phyloP scores from a whole-genome alignment of 2,797 vertebrate species.

The Eulemur albifrons region DNA sequence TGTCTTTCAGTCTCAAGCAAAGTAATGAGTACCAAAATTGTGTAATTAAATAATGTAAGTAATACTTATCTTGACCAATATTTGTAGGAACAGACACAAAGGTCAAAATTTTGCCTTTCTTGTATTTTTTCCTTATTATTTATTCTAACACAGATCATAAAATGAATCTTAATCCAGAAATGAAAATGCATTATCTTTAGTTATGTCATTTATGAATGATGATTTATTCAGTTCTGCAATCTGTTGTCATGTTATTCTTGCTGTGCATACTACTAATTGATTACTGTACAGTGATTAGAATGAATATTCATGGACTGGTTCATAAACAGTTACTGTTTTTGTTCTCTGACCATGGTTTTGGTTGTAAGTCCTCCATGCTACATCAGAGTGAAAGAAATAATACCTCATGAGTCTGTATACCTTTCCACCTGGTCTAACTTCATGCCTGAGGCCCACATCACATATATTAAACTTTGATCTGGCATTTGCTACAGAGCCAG shows the following conservation, averaged over 20 bases:
- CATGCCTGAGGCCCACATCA: background rate
- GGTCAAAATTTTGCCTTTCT: conserved; percentile 42
- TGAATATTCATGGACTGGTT: conserved; percentile 70
- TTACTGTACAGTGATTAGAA: conserved; percentile 57
- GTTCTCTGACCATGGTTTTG: background rate
- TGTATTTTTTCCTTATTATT: background rate
- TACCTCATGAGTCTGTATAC: background rate
- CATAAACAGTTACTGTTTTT: conserved; percentile 26
- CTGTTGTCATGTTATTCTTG: conserved; percentile 65
- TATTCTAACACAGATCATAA: conserved; percentile 26
- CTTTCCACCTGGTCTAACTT: background rate
- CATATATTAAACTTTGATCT: background rate
- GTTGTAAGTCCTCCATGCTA: conserved; percentile 20
- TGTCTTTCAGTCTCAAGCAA: conserved; percentile 42
- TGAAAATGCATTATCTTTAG: conserved; percentile 59
- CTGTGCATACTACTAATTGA: conserved; percentile 61
- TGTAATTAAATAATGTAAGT: conserved; percentile 15
- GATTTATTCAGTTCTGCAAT: conserved; percentile 67
- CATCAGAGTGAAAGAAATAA: background rate
- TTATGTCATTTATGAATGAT: conserved; percentile 59
- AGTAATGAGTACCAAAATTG: conserved; percentile 13
- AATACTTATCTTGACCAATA: conserved; percentile 59
- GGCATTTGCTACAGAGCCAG: background rate
- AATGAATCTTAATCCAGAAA: conserved; percentile 57
- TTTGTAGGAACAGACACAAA: conserved; percentile 55